Conservation (phyloP, 1,140 invertebrate species). For the Phymastichus coffea region DNA sequence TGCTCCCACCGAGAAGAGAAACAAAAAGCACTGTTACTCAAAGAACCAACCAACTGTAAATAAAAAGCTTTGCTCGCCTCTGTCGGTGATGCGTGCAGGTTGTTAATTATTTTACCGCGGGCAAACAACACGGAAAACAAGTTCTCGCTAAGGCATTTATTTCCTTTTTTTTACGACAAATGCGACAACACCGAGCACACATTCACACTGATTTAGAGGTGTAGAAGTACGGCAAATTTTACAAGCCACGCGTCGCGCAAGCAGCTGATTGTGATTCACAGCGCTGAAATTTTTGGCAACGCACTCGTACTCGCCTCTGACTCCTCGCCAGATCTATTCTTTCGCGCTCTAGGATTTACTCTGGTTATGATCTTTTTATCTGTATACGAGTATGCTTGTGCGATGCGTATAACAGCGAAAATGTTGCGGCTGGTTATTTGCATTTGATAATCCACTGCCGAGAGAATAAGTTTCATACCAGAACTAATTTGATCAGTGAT, state of each 20-base stretch:
- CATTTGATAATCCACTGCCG: too few relatives aligned
- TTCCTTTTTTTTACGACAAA: constrained; percentile 24
- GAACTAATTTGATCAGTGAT: too few relatives aligned
- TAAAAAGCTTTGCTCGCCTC: too few relatives aligned
- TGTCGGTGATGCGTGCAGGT: too few relatives aligned
- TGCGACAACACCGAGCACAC: neutral
- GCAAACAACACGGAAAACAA: neutral
- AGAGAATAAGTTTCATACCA: too few relatives aligned
- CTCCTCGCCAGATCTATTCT: neutral
- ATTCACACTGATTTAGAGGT: constrained; percentile 25
- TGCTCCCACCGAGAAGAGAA: neutral
- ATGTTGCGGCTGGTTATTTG: too few relatives aligned
- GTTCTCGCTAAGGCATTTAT: constrained; percentile 1
- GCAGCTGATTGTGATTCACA: constrained; percentile 26
- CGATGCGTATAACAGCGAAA: too few relatives aligned
- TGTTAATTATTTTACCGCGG: constrained; percentile 24
- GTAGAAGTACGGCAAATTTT: constrained; percentile 23
- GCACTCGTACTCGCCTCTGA: neutral
- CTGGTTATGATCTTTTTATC: too few relatives aligned
- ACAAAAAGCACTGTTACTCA: too few relatives aligned
- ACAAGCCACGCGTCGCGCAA: constrained; percentile 7
- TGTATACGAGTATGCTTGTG: too few relatives aligned
- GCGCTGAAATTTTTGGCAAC: constrained; percentile 1
- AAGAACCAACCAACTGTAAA: too few relatives aligned
- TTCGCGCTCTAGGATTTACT: too few relatives aligned